Evolutionary conservation across 2,888 invertebrate species (phyloP).

Genomic region (Lamellibrachia columna): DNA sequence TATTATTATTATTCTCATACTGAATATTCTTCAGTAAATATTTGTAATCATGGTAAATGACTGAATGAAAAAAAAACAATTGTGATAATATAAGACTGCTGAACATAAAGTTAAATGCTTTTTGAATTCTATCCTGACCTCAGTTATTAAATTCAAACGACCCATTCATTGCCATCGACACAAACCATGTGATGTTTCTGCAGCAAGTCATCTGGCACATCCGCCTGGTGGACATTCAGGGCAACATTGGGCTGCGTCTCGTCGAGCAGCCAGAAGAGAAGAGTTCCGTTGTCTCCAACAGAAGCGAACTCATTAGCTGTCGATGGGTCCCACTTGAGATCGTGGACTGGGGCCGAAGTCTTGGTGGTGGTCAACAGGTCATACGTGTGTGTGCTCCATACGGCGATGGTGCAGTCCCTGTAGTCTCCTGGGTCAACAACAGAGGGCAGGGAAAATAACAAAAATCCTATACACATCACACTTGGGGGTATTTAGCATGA

Average conservation of each 20-base stretch:
- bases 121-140: not conserved
- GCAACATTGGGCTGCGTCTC: constrained; percentile 34
- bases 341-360: constrained; percentile 50
- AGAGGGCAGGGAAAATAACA: not conserved
- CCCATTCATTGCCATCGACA: not conserved
- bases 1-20: not conserved
- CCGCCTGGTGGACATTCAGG: constrained; percentile 58
- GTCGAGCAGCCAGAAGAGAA: constrained; percentile 63
- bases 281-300: constrained; percentile 55
- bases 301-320: constrained; percentile 62
- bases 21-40: not conserved
- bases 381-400: constrained; percentile 58
- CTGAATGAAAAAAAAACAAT: not conserved
- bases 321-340: constrained; percentile 61
- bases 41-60: not conserved
- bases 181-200: constrained; percentile 44
- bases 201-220: constrained; percentile 58
- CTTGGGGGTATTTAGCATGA: not conserved
- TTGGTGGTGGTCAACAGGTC: constrained; percentile 52
- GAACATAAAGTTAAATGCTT: not conserved
- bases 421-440: constrained; percentile 58
- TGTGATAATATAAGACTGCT: not conserved
- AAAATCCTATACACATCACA: not conserved
- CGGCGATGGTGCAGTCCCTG: constrained; percentile 55
- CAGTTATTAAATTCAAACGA: not conserved